Base-by-base conservation (phyloP, 2,888 invertebrate genomes). In the Acrobasis repandana region DNA sequence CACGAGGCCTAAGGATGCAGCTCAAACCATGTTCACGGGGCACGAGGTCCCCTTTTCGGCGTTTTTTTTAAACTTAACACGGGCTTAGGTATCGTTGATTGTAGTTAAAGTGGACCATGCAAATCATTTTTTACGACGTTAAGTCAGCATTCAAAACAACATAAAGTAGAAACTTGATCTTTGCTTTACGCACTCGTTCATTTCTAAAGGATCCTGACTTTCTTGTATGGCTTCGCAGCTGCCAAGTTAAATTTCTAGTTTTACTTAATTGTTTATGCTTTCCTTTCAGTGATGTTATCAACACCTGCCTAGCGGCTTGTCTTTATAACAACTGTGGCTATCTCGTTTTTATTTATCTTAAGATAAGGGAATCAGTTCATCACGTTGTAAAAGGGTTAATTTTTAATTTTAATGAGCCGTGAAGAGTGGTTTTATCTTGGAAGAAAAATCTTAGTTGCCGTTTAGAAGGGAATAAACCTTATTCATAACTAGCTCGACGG, bases 241-340 rank as follows among this genome's bases (percentile, higher is more conserved):
- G 52, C 52, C 36, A 52, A 16, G 52, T 52, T 36, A 64, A 62
- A 63, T 63, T 66, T 64, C 56, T 64, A 64, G 56, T 64, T 61
- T 75, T 77, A 76, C 64, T 71, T 65, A 67, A 70, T 66, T 65
- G 70, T 74, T 75, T 71, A 73, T 71, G 74, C 66, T 77, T 76
- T 74, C 73, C 72, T 73, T 69, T 67, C 68, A 61, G 65, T 65
- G 74, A 77, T 76, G 58, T 69, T 77, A 77, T 78, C 74, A 71
- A 66, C 73, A 71, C 74, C 72, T 74, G 72, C 64, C 63, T 63
- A 66, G 70, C 61, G 61, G 72, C 72, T 70, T 70, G 72, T 73
- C 73, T 68, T 71, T 70, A 66, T 66, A 65, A 71, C 67, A 64
- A 70, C 70, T 68, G 69, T 58, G 72, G 71, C 71, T 78, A 79